Conservation (phyloP, 2,797 vertebrate species). For the Urosaurus nigricauda region DNA sequence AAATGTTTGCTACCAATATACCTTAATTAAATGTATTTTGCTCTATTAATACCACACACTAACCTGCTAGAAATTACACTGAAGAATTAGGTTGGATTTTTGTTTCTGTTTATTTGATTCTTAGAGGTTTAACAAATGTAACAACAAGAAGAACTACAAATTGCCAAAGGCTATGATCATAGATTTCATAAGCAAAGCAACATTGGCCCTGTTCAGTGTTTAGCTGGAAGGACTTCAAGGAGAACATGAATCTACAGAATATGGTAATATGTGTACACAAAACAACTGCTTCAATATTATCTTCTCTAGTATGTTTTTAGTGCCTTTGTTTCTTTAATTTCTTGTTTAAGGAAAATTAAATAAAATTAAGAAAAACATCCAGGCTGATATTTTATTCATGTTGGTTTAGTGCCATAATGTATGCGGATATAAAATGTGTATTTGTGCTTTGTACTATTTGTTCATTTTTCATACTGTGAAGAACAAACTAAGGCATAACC, state of each 20-base stretch:
- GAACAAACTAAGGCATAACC: not conserved
- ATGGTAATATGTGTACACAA: conserved; percentile 22
- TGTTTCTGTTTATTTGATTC: conserved; percentile 53
- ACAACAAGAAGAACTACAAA: conserved; percentile 47
- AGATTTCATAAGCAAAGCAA: conserved; percentile 55
- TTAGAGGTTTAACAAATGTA: conserved; percentile 47
- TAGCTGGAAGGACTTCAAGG: conserved; percentile 45
- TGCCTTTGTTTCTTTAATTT: not conserved
- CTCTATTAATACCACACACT: not conserved
- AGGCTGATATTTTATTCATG: not conserved
- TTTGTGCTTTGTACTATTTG: not conserved
- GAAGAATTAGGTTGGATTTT: conserved; percentile 33
- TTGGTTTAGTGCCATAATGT: not conserved
- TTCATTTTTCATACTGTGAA: conserved; percentile 10
- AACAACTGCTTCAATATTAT: conserved; percentile 32
- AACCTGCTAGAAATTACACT: not conserved
- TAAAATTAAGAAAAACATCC: not conserved
- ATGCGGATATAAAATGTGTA: not conserved
- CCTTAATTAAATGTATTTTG: not conserved
- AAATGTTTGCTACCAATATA: not conserved
- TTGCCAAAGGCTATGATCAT: conserved; percentile 53
- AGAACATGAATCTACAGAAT: conserved; percentile 21
- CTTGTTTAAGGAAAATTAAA: conserved; percentile 41
- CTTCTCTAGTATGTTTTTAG: conserved; percentile 24
- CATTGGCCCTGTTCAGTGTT: conserved; percentile 21